A percentile compares a stretch with the other conserved stretches of the same genome.
Evolutionary conservation across 2,888 invertebrate species (phyloP).

Genomic region (Sericinus montela): DNA sequence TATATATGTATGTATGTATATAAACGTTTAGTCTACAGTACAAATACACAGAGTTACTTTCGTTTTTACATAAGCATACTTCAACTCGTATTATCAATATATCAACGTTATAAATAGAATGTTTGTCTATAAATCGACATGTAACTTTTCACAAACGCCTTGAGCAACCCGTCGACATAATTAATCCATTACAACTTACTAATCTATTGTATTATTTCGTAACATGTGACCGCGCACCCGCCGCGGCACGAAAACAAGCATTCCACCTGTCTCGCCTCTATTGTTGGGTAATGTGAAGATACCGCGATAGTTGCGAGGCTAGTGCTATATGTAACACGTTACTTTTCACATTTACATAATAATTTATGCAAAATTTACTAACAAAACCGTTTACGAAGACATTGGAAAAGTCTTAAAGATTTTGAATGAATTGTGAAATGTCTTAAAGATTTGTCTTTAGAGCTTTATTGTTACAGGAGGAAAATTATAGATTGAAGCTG

Average conservation of each 20-base stretch:
- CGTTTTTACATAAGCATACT: no score
- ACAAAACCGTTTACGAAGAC: no score
- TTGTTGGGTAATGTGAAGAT: constrained; percentile 24
- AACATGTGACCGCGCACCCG: constrained; percentile 13
- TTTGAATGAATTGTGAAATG: no score
- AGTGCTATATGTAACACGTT: background rate
- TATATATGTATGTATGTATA: no score
- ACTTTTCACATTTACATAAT: constrained; percentile 8
- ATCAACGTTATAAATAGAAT: no score
- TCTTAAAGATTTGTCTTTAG: no score
- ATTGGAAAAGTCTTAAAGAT: no score
- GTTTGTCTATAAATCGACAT: background rate
- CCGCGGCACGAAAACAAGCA: constrained; percentile 19
- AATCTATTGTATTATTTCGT: constrained; percentile 19
- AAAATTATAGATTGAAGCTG: no score
- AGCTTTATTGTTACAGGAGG: no score
- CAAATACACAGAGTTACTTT: no score
- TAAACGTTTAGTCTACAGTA: no score
- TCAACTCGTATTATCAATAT: no score
- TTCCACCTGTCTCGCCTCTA: constrained; percentile 20
- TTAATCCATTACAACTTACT: constrained; percentile 16
- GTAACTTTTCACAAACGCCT: background rate
- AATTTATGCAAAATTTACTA: background rate
- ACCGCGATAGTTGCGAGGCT: constrained; percentile 14
- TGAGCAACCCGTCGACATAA: constrained; percentile 11